Evolutionary conservation across 2,797 vertebrate species (phyloP).

Genomic region (Semotilus atromaculatus): DNA sequence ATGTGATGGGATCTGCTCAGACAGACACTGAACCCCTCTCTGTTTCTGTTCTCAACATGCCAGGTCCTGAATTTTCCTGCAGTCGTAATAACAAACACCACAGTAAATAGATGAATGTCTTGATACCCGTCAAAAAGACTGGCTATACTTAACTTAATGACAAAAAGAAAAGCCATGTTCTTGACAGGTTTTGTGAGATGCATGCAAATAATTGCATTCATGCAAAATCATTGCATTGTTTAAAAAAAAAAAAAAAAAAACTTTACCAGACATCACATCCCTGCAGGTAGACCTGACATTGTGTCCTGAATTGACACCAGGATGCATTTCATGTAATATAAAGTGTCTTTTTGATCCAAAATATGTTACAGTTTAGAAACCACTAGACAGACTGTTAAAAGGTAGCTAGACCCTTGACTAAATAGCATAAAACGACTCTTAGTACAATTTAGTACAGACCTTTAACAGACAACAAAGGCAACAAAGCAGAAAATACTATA

Average conservation of each 20-base stretch:
- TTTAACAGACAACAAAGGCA: neutral
- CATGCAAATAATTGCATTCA: neutral
- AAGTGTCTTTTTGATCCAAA: neutral
- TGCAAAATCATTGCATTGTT: neutral
- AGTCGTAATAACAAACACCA: neutral
- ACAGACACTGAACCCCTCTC: neutral
- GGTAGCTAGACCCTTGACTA: neutral
- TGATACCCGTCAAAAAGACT: neutral
- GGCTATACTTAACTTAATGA: too few species aligned
- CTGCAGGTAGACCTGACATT: neutral
- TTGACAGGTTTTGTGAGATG: slow-evolving; percentile 11
- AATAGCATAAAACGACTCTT: neutral
- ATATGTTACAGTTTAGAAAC: neutral
- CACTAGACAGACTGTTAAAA: neutral
- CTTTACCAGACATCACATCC: neutral
- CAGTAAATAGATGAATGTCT: neutral
- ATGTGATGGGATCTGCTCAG: slow-evolving; percentile 14
- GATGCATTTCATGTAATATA: neutral
- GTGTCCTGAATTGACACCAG: neutral
- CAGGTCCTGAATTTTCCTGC: slow-evolving; percentile 18
- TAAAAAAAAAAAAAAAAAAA: neutral
- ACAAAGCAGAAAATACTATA: neutral
- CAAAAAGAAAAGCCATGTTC: neutral
- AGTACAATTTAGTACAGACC: neutral
- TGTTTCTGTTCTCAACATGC: slow-evolving; percentile 17